phyloP scores from a whole-genome alignment of 1,140 invertebrate genomes.

The Eurytemora carolleeae region DNA sequence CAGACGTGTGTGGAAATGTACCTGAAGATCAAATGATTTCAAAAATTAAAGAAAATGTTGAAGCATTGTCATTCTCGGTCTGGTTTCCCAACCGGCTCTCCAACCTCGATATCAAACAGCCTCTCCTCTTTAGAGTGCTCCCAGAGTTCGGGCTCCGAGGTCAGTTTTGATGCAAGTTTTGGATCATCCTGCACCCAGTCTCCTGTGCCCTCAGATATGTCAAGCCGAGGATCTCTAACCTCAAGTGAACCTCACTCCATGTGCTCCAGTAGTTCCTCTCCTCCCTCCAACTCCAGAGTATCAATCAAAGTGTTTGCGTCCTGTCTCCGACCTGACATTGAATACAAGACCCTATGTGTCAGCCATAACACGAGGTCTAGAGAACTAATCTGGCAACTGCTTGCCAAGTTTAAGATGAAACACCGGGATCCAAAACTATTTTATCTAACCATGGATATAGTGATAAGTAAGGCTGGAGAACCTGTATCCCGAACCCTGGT shows the following conservation, averaged over 20 bases:
- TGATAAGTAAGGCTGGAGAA: constrained; percentile 25
- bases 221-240: neutral
- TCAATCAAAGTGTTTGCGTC: constrained; percentile 67
- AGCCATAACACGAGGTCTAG: constrained; percentile 61
- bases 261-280: neutral
- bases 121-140: neutral
- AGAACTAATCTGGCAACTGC: constrained; percentile 55
- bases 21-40: too few relatives aligned
- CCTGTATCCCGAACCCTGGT: constrained; percentile 47
- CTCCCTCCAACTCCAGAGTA: neutral
- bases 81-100: too few relatives aligned
- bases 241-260: neutral
- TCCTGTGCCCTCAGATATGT: neutral
- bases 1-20: too few relatives aligned
- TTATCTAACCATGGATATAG: constrained; percentile 78
- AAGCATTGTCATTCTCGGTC: too few relatives aligned
- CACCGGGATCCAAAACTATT: constrained; percentile 74
- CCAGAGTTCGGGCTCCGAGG: neutral
- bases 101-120: neutral
- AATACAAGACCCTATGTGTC: constrained; percentile 75
- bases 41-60: too few relatives aligned
- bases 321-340: constrained; percentile 66
- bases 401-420: constrained; percentile 72
- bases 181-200: neutral
- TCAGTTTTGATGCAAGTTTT: neutral